Percentiles rank a stretch among this genome's conserved stretches.
Conservation (phyloP, 2,113 vertebrate genomes). For the Datnioides undecimradiatus region DNA sequence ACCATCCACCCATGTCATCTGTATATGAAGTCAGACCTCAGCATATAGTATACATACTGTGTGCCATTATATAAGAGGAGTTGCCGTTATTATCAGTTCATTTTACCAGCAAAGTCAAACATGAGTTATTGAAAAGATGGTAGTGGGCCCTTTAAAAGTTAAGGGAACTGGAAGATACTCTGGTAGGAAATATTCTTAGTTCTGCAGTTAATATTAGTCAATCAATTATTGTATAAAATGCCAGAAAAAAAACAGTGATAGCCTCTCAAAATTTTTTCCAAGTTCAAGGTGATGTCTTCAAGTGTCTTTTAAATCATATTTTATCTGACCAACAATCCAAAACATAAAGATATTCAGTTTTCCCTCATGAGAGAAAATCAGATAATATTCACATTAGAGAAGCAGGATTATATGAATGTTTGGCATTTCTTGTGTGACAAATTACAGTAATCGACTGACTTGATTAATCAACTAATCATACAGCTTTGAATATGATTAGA, state of each 20-base stretch:
- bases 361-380: not conserved
- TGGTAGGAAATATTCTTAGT: not conserved
- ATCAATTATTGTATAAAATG: not conserved
- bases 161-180: not conserved
- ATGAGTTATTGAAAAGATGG: not conserved
- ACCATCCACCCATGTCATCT: not conserved
- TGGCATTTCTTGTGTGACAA: not conserved
- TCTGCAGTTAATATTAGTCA: too few species aligned
- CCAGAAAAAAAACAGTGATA: not conserved
- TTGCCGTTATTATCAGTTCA: not conserved
- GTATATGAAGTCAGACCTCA: conserved; percentile 5
- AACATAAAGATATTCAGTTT: not conserved
- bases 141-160: not conserved
- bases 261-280: not conserved
- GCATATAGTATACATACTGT: not conserved
- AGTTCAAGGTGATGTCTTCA: not conserved
- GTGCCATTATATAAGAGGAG: not conserved
- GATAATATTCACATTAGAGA: not conserved
- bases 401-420: not conserved
- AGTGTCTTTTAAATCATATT: not conserved
- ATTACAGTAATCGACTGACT: too few species aligned
- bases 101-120: not conserved
- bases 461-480: not conserved
- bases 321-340: not conserved
- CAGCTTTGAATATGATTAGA: not conserved